Evolutionary conservation across 2,113 vertebrate species (phyloP).

Genomic region (Nymphicus hollandicus): DNA sequence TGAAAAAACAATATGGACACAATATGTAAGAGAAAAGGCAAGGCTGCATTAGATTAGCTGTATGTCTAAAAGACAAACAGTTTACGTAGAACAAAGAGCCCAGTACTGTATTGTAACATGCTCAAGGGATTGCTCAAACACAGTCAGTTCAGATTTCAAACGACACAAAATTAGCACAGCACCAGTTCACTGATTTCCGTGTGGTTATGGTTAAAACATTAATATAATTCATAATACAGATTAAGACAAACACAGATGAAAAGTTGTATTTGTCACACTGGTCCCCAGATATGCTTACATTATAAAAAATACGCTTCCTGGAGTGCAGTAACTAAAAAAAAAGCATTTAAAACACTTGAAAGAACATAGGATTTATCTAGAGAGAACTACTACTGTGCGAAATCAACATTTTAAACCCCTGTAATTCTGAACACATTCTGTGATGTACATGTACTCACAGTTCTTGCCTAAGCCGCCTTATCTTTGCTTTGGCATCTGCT

Average conservation of each 20-base stretch:
- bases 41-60: neutral
- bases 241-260: neutral
- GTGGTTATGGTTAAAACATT: neutral
- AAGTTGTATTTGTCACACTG: neutral
- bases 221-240: neutral
- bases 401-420: neutral
- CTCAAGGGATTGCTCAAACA: neutral
- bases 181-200: neutral
- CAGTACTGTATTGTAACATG: neutral
- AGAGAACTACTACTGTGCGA: neutral
- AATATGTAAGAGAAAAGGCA: neutral
- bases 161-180: neutral
- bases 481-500: constrained; percentile 96
- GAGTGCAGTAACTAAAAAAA: neutral
- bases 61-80: neutral
- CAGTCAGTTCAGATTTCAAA: neutral
- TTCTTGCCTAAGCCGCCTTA: constrained; percentile 92
- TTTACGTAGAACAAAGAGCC: neutral
- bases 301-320: neutral
- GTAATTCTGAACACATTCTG: neutral
- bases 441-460: constrained; percentile 82
- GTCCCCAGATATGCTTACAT: neutral
- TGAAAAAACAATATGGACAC: neutral
- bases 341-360: neutral
- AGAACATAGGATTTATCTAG: rapidly evolving